Base-by-base conservation (phyloP, 2,797 vertebrate genomes). In the Kryptolebias ocellatus region DNA sequence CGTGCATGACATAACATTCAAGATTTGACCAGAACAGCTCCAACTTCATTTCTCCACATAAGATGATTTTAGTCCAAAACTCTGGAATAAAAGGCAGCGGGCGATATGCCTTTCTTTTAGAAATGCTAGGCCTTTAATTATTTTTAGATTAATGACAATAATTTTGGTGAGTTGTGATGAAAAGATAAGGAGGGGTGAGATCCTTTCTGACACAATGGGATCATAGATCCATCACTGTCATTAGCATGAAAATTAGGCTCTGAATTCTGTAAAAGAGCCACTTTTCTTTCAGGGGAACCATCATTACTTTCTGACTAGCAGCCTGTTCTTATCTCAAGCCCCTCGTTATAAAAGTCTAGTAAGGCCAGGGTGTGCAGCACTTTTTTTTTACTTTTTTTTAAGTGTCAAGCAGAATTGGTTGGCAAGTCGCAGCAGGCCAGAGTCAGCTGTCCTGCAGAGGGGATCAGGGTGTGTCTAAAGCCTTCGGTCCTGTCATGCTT, bases 171-270 rank as follows among this genome's bases (percentile, higher is more conserved):
- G 68, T 57, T 67, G 58, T 67, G 83, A 70, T 70, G 79, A 59
- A 74, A 73, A 72, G 70, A 78, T 73, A 72, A 80, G 74, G 67
- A 79, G 76, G 80, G 79, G 76, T 89, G 87, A 88, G 89, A 84
- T 89, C 80, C 80, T 78, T 24, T 75, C 34, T 83, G 89, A 92
- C 90, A 93, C 87, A 93, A 93, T 92, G 89, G 90, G 90, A 92
- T 92, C 90, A 91, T 78, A 84, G 88, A 88, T 85, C 69, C 79
- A 92, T 92, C 42, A 63, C 74, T 61, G 81, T 85, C 84, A 89
- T 93, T 91, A 91, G 82, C 88, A 89, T 88, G 76, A 87, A 90
- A 87, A 92, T 91, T 83, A 90, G 86, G 70, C 86, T 83, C 69
- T 71, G 67, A 53, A 71, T 88, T 88, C 79, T 64, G 65, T 59